Evolutionary conservation across 2,888 invertebrate species (phyloP).

Genomic region (Byasa hedistus): DNA sequence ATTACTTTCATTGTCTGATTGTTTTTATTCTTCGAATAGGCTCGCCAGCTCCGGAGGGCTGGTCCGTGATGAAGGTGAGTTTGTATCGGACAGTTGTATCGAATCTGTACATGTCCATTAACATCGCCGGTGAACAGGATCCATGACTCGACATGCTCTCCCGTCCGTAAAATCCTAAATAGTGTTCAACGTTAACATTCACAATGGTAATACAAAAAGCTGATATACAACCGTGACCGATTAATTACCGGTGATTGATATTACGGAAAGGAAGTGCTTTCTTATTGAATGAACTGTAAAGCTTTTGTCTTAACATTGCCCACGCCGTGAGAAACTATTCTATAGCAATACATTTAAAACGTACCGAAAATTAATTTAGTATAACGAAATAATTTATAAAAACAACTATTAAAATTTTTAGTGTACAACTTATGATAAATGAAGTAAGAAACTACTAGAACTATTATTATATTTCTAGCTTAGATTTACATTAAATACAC

Average conservation of each 20-base stretch:
- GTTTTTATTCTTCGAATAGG: conserved; percentile 48
- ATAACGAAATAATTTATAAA: too few species aligned
- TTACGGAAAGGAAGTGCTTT: conserved; percentile 34
- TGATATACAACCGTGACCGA: conserved; percentile 34
- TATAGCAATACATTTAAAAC: background rate
- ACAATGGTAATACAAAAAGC: conserved; percentile 40
- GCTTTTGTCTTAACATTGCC: background rate
- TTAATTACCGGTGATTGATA: conserved; percentile 45
- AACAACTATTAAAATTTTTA: too few species aligned
- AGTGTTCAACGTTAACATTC: conserved; percentile 41
- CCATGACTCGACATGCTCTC: conserved; percentile 51
- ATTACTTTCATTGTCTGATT: conserved; percentile 61
- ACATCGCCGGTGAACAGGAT: conserved; percentile 37
- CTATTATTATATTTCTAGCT: too few species aligned
- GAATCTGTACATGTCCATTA: conserved; percentile 67
- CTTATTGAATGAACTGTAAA: background rate
- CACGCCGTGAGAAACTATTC: background rate
- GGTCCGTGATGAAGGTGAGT: conserved; percentile 48
- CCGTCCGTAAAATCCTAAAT: conserved; percentile 61
- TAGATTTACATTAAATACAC: too few species aligned
- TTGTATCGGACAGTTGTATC: conserved; percentile 60
- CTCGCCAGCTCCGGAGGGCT: conserved; percentile 39
- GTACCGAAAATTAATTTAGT: background rate
- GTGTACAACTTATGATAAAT: too few species aligned
- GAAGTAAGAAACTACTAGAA: too few species aligned